Conservation (phyloP, 2,888 invertebrate genomes). For the Leptinotarsa haldemani region DNA sequence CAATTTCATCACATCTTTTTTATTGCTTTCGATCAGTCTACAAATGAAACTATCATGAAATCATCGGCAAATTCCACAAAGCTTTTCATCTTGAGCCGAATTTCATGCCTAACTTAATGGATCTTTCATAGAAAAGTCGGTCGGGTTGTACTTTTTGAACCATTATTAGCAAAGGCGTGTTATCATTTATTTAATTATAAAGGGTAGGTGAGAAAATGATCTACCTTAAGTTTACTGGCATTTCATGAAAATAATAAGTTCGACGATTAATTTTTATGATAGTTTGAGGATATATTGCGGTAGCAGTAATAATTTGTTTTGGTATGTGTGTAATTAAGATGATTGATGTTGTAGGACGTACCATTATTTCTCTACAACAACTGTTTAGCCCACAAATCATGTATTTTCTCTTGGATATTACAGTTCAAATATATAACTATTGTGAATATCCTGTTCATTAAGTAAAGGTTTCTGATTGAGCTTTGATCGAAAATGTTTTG, state of each 20-base stretch:
- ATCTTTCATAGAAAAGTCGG: conserved; percentile 14
- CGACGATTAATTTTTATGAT: conserved; percentile 28
- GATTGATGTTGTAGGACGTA: conserved; percentile 16
- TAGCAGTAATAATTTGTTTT: conserved; percentile 26
- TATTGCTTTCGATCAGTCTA: not conserved
- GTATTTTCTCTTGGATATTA: not conserved
- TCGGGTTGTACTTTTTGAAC: conserved; percentile 44
- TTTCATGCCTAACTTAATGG: conserved; percentile 52
- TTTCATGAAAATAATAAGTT: conserved; percentile 20
- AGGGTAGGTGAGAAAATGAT: conserved; percentile 56
- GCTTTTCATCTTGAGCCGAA: conserved; percentile 43
- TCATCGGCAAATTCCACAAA: conserved; percentile 41
- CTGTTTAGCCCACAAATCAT: conserved; percentile 7
- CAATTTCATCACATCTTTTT: not conserved
- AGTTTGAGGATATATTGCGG: conserved; percentile 25
- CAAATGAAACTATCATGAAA: conserved; percentile 1
- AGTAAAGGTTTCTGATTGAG: too few relatives aligned
- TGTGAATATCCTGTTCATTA: too few relatives aligned
- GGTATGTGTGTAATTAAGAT: conserved; percentile 23
- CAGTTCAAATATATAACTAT: not conserved
- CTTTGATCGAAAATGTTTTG: too few relatives aligned
- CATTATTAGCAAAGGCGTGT: conserved; percentile 58
- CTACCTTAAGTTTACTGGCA: conserved; percentile 4
- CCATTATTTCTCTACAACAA: not conserved
- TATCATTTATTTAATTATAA: conserved; percentile 59